phyloP scores from a whole-genome alignment of 1,140 invertebrate species.

The Ostrea denselamellosa region DNA sequence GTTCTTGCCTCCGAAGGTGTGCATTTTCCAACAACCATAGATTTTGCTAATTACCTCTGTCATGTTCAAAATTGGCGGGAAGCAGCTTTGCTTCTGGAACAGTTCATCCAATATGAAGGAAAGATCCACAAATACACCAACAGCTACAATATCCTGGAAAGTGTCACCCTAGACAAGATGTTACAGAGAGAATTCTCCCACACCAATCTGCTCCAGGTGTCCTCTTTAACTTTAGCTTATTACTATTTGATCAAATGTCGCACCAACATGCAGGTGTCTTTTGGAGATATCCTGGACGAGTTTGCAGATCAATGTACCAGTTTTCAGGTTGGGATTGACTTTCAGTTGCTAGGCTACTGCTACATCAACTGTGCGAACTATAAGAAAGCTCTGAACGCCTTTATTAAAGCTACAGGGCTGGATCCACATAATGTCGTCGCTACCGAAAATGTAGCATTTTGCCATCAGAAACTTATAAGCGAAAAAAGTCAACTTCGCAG shows the following conservation, averaged over 20 bases:
- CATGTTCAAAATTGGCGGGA: conserved; percentile 34
- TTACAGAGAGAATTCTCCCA: conserved; percentile 42
- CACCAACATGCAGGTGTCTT: background rate
- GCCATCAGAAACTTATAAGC: background rate
- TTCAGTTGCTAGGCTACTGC: conserved; percentile 1
- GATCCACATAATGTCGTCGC: background rate
- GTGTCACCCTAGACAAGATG: conserved; percentile 26
- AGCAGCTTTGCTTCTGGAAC: conserved; percentile 16
- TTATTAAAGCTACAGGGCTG: background rate
- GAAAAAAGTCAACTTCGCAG: background rate
- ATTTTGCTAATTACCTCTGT: conserved; percentile 47
- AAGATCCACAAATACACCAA: background rate
- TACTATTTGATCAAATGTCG: conserved; percentile 39
- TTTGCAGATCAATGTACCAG: background rate
- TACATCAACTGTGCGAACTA: background rate
- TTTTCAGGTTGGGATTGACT: background rate
- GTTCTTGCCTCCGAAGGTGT: conserved; percentile 38
- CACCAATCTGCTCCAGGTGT: background rate
- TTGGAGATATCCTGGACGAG: background rate
- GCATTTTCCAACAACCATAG: conserved; percentile 45
- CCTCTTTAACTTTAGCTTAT: conserved; percentile 45
- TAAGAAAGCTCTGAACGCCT: background rate
- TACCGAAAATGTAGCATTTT: background rate
- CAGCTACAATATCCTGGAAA: conserved; percentile 30
- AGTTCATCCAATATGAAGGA: conserved; percentile 12